These are phyloP conservation scores for Trichogramma dendrolimi DNA, from an alignment of 2,888 invertebrate species.

Conservation along the genomic window DNA sequence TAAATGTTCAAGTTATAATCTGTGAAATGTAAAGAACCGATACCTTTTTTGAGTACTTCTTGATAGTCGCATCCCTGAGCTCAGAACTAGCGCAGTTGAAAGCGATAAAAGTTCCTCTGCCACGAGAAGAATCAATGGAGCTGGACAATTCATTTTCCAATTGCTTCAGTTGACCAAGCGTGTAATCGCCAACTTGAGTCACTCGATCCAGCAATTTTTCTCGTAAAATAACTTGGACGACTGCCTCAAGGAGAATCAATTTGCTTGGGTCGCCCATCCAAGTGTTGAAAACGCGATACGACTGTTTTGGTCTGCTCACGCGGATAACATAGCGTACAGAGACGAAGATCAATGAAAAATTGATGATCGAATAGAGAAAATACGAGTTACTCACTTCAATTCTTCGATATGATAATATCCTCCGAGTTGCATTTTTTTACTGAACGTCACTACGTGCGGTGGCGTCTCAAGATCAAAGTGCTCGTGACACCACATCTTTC, in stretches of 20 bases:
- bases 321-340: background rate
- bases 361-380: background rate
- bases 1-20: too few species aligned
- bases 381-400: constrained; percentile 58
- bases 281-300: constrained; percentile 93
- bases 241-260: constrained; percentile 76
- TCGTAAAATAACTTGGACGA: constrained; percentile 75
- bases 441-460: constrained; percentile 93
- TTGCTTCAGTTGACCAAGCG: constrained; percentile 62
- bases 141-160: constrained; percentile 69
- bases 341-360: constrained; percentile 1
- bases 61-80: constrained; percentile 69
- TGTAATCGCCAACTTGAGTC: constrained; percentile 63
- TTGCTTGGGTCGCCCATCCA: constrained; percentile 99
- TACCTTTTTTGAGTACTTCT: constrained; percentile 66
- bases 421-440: constrained; percentile 96
- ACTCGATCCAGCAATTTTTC: constrained; percentile 76
- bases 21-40: too few species aligned
- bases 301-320: constrained; percentile 61
- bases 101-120: constrained; percentile 83
- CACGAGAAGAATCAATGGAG: constrained; percentile 74
- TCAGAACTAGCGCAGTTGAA: constrained; percentile 64
- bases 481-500: constrained; percentile 97
- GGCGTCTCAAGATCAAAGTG: constrained; percentile 79
- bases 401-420: constrained; percentile 83